Base-by-base conservation (phyloP, 1,140 invertebrate species). In the Microplitis demolitor region DNA sequence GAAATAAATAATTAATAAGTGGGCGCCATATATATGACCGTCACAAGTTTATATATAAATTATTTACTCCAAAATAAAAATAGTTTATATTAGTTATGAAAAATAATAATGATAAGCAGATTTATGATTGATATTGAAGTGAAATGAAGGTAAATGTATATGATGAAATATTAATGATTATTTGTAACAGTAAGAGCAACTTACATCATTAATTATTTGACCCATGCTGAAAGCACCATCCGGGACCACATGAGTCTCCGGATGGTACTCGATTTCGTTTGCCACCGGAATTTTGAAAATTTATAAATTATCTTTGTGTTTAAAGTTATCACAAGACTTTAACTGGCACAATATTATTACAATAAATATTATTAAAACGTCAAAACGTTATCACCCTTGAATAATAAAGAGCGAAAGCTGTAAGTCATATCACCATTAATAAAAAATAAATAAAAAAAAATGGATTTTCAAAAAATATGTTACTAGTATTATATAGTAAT, bases 131-230 rank as follows among this genome's bases (percentile, higher is more conserved):
- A 11, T 45, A 9, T 45, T 45, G 39, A 2, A 11, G 11, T 45
- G 6, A 45, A 45, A 45, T 45, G 39, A 45, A 45, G 11, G 39
- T 3, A 45, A 45, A 45, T 45, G 6, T 45, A 45, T 45, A 11
- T 9, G 4, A 45, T 45, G 39, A 45, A 45, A 9, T 9, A 45
- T 8, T 6, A 6, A 1, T 45, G 6, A 45, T 9, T 6, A 45
- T 6, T 9, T 31, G 35, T 4, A 39, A 63, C n/a, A 63, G 24
- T 9, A 54, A 50, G 16, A n/a, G 34, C 66, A 66, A 89, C 88
- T 89, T 79, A 89, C 89, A 77, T 89, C 86, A 77, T 88, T 86
- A 74, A 83, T 85, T 77, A 89, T 89, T 78, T 90, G 89, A 78
- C 89, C 89, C 89, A 90, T 90, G 71, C 81, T 88, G 78, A 78